These are phyloP conservation scores for Epinotia bilunana DNA, from an alignment of 2,888 invertebrate genomes.

Conservation along the genomic window DNA sequence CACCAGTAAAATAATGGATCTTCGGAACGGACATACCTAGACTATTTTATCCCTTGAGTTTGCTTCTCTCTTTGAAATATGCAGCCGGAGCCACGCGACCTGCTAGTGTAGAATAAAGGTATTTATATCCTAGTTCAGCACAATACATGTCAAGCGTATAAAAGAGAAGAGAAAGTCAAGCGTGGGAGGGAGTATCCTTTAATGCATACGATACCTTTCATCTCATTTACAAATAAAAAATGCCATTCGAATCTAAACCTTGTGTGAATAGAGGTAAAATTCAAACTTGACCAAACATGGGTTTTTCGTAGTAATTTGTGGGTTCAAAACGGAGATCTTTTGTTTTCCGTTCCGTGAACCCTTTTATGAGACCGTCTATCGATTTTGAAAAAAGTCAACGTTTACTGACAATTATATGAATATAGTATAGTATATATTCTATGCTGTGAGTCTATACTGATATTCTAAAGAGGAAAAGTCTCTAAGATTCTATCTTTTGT, in stretches of 20 bases:
- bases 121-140: background rate
- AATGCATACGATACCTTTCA: background rate
- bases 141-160: background rate
- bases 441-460: too few relatives aligned
- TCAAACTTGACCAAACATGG: background rate
- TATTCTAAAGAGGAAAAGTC: too few relatives aligned
- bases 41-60: too few relatives aligned
- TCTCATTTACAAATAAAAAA: background rate
- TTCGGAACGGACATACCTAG: too few relatives aligned
- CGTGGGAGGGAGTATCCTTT: conserved; percentile 6
- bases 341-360: background rate
- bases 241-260: background rate
- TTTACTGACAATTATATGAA: too few relatives aligned
- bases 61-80: too few relatives aligned
- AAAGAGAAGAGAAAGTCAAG: background rate
- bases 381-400: background rate
- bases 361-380: background rate
- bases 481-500: too few relatives aligned
- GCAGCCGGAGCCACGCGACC: too few relatives aligned
- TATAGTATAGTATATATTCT: too few relatives aligned
- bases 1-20: too few relatives aligned
- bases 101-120: too few relatives aligned
- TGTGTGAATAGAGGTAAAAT: background rate
- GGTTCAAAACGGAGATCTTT: background rate
- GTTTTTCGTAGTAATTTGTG: background rate